A percentile compares a stretch with the other conserved stretches of the same genome.
Evolutionary conservation across 2,888 invertebrate species (phyloP).

Genomic region (Drosophila maculinotata): DNA sequence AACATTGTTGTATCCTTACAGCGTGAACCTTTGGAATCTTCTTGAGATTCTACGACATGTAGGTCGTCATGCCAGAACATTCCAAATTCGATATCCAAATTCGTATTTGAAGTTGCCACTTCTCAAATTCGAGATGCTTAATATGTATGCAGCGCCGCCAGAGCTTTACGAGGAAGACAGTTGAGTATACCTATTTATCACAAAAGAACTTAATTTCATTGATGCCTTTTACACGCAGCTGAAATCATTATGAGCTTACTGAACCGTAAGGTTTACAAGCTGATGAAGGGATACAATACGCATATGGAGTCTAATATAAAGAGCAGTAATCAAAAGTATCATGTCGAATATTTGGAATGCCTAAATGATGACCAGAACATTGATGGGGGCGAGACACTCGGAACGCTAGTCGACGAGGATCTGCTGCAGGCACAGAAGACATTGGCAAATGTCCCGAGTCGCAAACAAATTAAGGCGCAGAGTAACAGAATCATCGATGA

Average conservation of each 20-base stretch:
- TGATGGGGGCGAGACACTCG: constrained; percentile 10
- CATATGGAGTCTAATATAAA: constrained; percentile 18
- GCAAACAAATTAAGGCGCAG: constrained; percentile 81
- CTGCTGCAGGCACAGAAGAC: constrained; percentile 57
- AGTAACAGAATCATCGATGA: constrained; percentile 82
- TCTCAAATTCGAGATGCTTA: constrained; percentile 80
- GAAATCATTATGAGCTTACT: constrained; percentile 66
- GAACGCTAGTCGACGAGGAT: constrained; percentile 44
- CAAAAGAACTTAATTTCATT: not conserved
- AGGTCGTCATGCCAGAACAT: constrained; percentile 52
- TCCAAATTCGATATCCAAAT: constrained; percentile 71
- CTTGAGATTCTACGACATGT: constrained; percentile 79
- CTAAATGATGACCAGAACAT: not conserved
- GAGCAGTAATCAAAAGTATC: constrained; percentile 61
- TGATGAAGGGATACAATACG: constrained; percentile 61
- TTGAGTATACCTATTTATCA: constrained; percentile 40
- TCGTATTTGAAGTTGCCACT: constrained; percentile 81
- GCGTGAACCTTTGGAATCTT: constrained; percentile 79
- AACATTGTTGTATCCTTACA: constrained; percentile 14
- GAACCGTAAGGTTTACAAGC: constrained; percentile 66
- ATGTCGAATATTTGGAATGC: constrained; percentile 55
- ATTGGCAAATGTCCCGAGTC: constrained; percentile 70
- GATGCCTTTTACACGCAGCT: constrained; percentile 46
- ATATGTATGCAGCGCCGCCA: constrained; percentile 74
- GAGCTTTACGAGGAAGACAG: constrained; percentile 76